Conservation (phyloP, 2,113 vertebrate species). For the Periophthalmodon schlosseri region DNA sequence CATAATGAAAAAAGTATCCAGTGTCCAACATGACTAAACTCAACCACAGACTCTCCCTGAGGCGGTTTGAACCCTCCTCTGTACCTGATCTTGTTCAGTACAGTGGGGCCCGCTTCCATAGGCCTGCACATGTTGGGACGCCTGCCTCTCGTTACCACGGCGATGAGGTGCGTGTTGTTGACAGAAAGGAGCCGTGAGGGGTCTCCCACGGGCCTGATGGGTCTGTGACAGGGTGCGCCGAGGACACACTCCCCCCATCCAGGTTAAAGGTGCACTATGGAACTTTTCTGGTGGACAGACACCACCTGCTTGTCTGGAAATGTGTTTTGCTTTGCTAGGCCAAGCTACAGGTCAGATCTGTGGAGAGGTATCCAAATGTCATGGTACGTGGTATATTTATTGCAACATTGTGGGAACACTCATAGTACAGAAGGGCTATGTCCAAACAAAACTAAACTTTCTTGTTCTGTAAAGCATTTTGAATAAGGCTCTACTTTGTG, state of each 20-base stretch:
- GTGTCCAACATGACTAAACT: slow-evolving; percentile 25
- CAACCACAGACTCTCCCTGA: slow-evolving; percentile 15
- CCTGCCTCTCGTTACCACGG: slow-evolving; percentile 17
- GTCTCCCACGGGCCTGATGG: slow-evolving; percentile 48
- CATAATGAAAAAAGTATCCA: slow-evolving; percentile 32
- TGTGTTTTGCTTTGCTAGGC: no score
- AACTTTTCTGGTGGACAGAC: no score
- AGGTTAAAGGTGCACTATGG: slow-evolving; percentile 47
- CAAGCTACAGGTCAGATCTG: no score
- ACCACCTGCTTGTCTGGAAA: no score
- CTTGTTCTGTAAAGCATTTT: no score
- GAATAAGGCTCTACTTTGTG: no score
- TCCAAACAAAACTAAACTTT: no score
- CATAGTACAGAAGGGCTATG: no score
- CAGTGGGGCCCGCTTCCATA: neutral
- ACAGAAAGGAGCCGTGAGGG: slow-evolving; percentile 50
- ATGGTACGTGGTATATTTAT: no score
- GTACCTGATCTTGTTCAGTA: neutral
- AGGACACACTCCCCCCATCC: slow-evolving; percentile 44
- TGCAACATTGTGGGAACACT: no score
- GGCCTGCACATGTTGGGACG: slow-evolving; percentile 7
- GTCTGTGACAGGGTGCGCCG: slow-evolving; percentile 57
- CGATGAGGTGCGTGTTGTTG: slow-evolving; percentile 30
- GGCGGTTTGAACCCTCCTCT: neutral
- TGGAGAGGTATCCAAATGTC: no score